Evolutionary conservation across 2,888 invertebrate genomes (phyloP).

Genomic region (Nephrocerus scutellatus): DNA sequence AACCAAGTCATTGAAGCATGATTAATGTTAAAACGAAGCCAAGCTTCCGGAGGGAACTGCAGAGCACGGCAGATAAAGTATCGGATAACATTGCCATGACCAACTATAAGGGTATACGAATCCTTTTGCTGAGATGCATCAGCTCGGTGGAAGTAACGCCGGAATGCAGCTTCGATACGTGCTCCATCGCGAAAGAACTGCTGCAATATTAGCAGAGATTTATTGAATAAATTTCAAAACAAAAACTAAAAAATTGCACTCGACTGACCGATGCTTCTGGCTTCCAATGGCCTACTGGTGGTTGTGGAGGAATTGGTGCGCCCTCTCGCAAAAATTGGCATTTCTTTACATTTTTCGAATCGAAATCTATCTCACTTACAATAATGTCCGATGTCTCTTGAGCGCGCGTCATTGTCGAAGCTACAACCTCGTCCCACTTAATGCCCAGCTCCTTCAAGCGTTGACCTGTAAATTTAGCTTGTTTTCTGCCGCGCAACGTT

Average conservation of each 20-base stretch:
- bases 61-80: slow-evolving; percentile 92
- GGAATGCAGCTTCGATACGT: slow-evolving; percentile 91
- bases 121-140: slow-evolving; percentile 70
- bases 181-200: slow-evolving; percentile 91
- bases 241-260: slow-evolving; percentile 2
- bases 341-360: slow-evolving; percentile 55
- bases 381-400: slow-evolving; percentile 86
- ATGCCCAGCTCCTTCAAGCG: slow-evolving; percentile 69
- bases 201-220: slow-evolving; percentile 46
- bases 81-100: slow-evolving; percentile 96
- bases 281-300: slow-evolving; percentile 79
- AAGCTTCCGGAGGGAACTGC: slow-evolving; percentile 95
- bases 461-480: slow-evolving; percentile 80
- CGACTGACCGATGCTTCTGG: slow-evolving; percentile 67
- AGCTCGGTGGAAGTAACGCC: slow-evolving; percentile 88
- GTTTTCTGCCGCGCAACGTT: slow-evolving; percentile 72
- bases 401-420: slow-evolving; percentile 91
- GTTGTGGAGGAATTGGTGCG: slow-evolving; percentile 90
- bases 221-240: slow-evolving; percentile 1
- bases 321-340: slow-evolving; percentile 84
- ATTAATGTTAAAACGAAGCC: slow-evolving; percentile 86
- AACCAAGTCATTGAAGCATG: slow-evolving; percentile 93
- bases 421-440: slow-evolving; percentile 71
- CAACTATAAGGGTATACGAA: slow-evolving; percentile 84
- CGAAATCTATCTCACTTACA: slow-evolving; percentile 57